Base-by-base conservation (phyloP, 2,113 vertebrate species). In the Vireo altiloquus region DNA sequence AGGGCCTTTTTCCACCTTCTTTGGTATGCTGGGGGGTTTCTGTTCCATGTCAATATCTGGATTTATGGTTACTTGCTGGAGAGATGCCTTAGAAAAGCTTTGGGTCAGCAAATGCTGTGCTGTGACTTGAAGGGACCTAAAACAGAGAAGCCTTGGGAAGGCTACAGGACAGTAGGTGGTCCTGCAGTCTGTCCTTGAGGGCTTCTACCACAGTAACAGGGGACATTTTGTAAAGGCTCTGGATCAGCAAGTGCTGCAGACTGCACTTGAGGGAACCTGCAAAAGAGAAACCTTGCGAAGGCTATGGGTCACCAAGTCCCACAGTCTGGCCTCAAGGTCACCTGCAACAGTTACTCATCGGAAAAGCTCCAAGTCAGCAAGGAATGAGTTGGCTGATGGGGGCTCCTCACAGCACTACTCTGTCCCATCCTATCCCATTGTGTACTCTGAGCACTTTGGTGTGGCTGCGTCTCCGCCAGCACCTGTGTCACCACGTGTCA, bases 391-490 rank as follows among this genome's bases (percentile, higher is more conserved):
- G 9, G 18, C 35, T 35, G 20, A 16, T 3, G 18, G 42, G 17
- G 52, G 28, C 8, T 81, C 42, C 27, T 7, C 7, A 56, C 31
- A 6, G 47, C 57, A 20, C 31, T 5, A 16, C 27, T 53, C 57
- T 27, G 17, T 60, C 44, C 44, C 2, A 28, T 65, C 23, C 42
- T 24, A 2, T 42, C 65, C 20, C 9, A 6, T 23, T 5, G 24
- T 0, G 2, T 11, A 16, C 56, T 33, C 49, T 1, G n/a, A 46
- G 33, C 17, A 22, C 68, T 18, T 13, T 46, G 49, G 46, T 0
- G 2, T 21, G 27, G 39, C 33, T 1, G 6, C 7, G 7, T 25
- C 2, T 1, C 11, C 0, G 1, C 33, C 47, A 39, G 33, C 39
- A 14, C 57, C 25, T 72, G 2, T 6, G 25, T 30, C 33, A 46